A percentile compares a stretch with the other conserved stretches of the same genome.
Conservation (phyloP, 2,888 invertebrate genomes). For the Pyrochroa serraticornis region DNA sequence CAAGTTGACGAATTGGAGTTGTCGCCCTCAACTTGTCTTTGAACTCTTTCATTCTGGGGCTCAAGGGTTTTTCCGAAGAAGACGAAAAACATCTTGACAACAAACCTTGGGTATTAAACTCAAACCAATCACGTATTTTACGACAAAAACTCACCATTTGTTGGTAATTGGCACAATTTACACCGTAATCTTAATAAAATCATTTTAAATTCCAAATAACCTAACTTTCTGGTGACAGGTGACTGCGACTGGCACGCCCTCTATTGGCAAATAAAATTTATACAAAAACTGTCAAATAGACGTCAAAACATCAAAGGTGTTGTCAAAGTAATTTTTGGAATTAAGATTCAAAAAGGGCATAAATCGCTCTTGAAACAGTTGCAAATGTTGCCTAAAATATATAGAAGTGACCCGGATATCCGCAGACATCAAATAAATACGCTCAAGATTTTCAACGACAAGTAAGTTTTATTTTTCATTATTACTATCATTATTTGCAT, state of each 20-base stretch:
- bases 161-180: slow-evolving; percentile 8
- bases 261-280: too few relatives aligned
- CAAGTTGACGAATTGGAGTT: slow-evolving; percentile 73
- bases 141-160: background rate
- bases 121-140: too few relatives aligned
- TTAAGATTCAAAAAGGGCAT: slow-evolving; percentile 10
- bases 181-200: too few relatives aligned
- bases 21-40: slow-evolving; percentile 73
- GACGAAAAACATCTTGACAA: slow-evolving; percentile 15
- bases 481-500: slow-evolving; percentile 10
- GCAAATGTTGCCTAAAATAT: slow-evolving; percentile 63
- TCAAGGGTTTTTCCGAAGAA: slow-evolving; percentile 53
- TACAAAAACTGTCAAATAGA: background rate
- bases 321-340: background rate
- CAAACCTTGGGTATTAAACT: too few relatives aligned
- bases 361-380: slow-evolving; percentile 6
- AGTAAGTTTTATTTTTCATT: slow-evolving; percentile 60
- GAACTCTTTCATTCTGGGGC: slow-evolving; percentile 70
- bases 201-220: too few relatives aligned
- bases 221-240: too few relatives aligned
- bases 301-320: background rate
- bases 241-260: too few relatives aligned
- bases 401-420: slow-evolving; percentile 63
- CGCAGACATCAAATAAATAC: slow-evolving; percentile 81
- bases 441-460: slow-evolving; percentile 81